Percentiles rank a stretch among this genome's conserved stretches.
phyloP scores from a whole-genome alignment of 2,797 vertebrate genomes.

The Lithobates pipiens region DNA sequence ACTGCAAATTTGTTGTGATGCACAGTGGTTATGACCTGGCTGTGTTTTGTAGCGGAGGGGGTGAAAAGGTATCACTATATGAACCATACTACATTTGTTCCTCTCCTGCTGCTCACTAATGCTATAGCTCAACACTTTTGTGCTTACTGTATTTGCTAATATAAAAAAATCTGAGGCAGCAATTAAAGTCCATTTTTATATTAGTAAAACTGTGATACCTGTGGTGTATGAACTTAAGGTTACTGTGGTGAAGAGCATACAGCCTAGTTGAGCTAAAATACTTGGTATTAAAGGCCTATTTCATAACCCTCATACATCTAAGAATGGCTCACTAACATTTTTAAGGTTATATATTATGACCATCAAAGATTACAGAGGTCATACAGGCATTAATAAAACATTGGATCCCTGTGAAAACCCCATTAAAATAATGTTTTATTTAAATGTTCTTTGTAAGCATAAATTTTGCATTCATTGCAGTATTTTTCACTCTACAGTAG shows the following conservation, averaged over 20 bases:
- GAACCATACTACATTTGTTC: background rate
- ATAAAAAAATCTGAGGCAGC: background rate
- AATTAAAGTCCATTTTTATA: background rate
- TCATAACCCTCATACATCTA: background rate
- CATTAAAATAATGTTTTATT: constrained; percentile 54
- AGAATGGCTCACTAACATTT: constrained; percentile 3
- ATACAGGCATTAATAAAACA: constrained; percentile 44
- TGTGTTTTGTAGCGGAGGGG: no score
- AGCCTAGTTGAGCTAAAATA: background rate
- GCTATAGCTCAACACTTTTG: background rate
- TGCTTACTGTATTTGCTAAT: background rate
- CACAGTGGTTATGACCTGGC: no score
- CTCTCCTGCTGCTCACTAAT: background rate
- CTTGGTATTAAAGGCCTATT: background rate
- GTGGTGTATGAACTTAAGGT: background rate
- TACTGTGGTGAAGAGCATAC: background rate
- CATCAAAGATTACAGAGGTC: constrained; percentile 39
- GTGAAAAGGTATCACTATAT: background rate
- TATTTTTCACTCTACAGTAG: constrained; percentile 34
- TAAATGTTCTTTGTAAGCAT: constrained; percentile 47
- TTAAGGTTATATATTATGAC: constrained; percentile 32
- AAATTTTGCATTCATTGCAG: constrained; percentile 42
- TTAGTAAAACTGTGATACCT: background rate
- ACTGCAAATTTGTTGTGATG: background rate
- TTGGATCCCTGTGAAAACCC: constrained; percentile 39